A percentile compares a stretch with the other conserved stretches of the same genome.
Conservation (phyloP, 2,113 vertebrate genomes). For the Macquaria australasica region DNA sequence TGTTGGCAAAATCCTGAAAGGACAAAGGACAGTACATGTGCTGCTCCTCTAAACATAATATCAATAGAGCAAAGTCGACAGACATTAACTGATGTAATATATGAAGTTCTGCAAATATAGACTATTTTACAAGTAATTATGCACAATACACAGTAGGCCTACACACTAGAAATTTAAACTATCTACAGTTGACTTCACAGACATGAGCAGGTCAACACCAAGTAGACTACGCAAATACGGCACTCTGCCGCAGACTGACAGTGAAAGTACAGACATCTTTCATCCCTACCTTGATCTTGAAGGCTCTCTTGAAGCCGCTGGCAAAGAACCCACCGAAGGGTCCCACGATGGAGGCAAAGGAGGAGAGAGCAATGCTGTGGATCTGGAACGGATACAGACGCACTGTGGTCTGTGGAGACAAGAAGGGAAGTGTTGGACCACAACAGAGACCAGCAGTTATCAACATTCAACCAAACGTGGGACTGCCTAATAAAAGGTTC, state of each 20-base stretch:
- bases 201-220: not conserved
- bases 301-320: conserved; percentile 98
- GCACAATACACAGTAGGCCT: not conserved
- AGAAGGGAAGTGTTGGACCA: not conserved
- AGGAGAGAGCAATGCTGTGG: conserved; percentile 96
- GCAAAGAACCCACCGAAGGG: conserved; percentile 98
- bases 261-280: not conserved
- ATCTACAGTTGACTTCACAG: not conserved
- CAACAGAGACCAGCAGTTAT: not conserved
- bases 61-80: not conserved
- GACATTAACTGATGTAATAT: not conserved
- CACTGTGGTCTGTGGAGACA: conserved; percentile 88
- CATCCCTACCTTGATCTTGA: conserved; percentile 95
- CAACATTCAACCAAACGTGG: not conserved
- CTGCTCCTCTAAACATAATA: not conserved
- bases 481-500: not conserved
- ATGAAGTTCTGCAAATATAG: not conserved
- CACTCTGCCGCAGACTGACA: not conserved
- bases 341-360: conserved; percentile 95
- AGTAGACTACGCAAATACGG: not conserved
- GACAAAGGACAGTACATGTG: not conserved
- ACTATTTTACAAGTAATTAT: not conserved
- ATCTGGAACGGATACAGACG: conserved; percentile 98
- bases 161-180: no score
- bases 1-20: conserved; percentile 96